A percentile compares a stretch with the other conserved stretches of the same genome.
Evolutionary conservation across 2,113 vertebrate species (phyloP).

Genomic region (Eonycteris spelaea): DNA sequence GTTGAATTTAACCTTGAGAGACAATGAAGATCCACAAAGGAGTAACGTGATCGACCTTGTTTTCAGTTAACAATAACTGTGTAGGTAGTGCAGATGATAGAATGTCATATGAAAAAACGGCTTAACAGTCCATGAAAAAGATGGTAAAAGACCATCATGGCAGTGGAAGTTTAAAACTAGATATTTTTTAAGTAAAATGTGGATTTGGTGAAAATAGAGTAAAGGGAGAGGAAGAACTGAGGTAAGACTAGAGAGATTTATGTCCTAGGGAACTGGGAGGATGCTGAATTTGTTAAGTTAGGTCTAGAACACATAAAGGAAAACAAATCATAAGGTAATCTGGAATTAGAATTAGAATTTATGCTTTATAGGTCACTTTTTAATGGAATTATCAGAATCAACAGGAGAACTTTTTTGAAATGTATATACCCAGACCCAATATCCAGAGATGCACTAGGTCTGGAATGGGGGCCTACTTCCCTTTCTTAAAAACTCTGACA

Average conservation of each 20-base stretch:
- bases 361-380: neutral
- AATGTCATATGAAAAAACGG: neutral
- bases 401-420: slow-evolving; percentile 7
- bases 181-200: slow-evolving; percentile 18
- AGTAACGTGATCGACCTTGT: neutral
- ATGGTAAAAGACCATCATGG: neutral
- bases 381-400: neutral
- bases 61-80: slow-evolving; percentile 12
- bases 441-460: neutral
- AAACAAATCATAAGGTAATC: neutral
- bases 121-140: neutral
- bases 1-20: slow-evolving; percentile 6
- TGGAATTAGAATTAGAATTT: slow-evolving; percentile 5
- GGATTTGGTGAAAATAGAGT: neutral
- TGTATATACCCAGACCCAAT: neutral
- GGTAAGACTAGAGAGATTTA: neutral
- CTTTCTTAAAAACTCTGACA: neutral
- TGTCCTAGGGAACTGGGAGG: neutral
- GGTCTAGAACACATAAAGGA: neutral
- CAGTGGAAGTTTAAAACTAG: neutral
- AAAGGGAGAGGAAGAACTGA: neutral
- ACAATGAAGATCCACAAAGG: slow-evolving; percentile 17
- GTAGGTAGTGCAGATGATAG: neutral
- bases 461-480: neutral
- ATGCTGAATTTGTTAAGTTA: neutral